Base-by-base conservation (phyloP, 2,888 invertebrate species). In the Linyphia triangularis region DNA sequence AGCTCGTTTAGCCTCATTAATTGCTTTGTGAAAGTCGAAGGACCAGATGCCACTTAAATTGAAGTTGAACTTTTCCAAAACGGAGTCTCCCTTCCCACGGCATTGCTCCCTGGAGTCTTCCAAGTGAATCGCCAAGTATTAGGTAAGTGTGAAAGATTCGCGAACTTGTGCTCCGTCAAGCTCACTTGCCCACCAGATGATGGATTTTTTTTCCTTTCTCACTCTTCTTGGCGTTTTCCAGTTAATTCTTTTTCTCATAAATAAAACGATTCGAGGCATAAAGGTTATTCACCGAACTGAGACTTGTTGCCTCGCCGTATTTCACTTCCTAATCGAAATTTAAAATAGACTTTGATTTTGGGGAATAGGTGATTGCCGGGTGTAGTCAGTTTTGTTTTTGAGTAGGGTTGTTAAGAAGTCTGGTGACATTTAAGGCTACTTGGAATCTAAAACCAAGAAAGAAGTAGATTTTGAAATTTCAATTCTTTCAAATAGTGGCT, bases 201-300 rank as follows among this genome's bases (percentile, higher is more conserved):
- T 59, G 70, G 6, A 40, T 40, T 61, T 30, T 61, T 16, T 67
- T 33, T 61, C 2, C 30, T 10, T 2, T 10, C 22, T 51, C 26
- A 16, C 19, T 5, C 16, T 30, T 37, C 69, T 79, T 33, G 51
- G 19, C 51, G n/a, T 33, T 43, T 33, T 19, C 57, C 67, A 65
- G 67, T 81, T 40, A 82, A 81, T 57, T 81, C 33, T 61, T 40
- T 63, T 37, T 40, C 70, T 72, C 72, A 69, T 70, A 72, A 72
- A 82, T 63, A 82, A 70, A 82, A 57, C 51, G 57, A 81, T 81
- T 69, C 24, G 57, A 72, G 59, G 51, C 51, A 51, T 81, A 81
- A 67, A 72, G 82, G 82, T 82, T 61, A 72, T 82, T 82, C 82
- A 72, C 70, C 82, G 70, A 69, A 63, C 40, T 61, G 72, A 37